Evolutionary conservation across 2,888 invertebrate genomes (phyloP).

Genomic region (Syrphus vitripennis): DNA sequence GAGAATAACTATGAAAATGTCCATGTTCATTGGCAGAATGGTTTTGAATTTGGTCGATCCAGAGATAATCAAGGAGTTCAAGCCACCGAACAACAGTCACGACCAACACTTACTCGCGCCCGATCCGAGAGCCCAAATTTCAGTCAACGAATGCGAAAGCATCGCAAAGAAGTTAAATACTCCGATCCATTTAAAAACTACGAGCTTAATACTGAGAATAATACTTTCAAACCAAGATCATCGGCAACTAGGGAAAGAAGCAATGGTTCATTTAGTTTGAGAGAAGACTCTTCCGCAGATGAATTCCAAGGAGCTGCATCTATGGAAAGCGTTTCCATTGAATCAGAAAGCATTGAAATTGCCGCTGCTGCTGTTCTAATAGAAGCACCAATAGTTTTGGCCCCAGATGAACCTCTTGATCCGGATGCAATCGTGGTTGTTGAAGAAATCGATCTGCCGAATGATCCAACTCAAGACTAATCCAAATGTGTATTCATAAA

Average conservation of each 20-base stretch:
- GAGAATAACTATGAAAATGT: constrained; percentile 81
- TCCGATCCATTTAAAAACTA: constrained; percentile 80
- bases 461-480: constrained; percentile 62
- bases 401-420: constrained; percentile 49
- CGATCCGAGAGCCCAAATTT: constrained; percentile 80
- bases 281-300: constrained; percentile 39
- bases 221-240: constrained; percentile 77
- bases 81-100: constrained; percentile 66
- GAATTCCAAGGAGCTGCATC: constrained; percentile 31
- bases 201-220: constrained; percentile 79
- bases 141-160: constrained; percentile 73
- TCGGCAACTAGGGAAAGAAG: constrained; percentile 34
- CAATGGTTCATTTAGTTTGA: constrained; percentile 40
- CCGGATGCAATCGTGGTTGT: constrained; percentile 49
- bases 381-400: constrained; percentile 11
- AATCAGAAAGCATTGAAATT: constrained; percentile 46
- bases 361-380: constrained; percentile 20
- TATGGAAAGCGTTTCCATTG: constrained; percentile 41
- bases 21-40: constrained; percentile 80
- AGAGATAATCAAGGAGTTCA: constrained; percentile 74
- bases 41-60: constrained; percentile 80
- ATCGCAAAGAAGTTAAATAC: constrained; percentile 73
- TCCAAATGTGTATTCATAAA: constrained; percentile 15
- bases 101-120: constrained; percentile 77
- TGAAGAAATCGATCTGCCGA: constrained; percentile 47